A percentile compares a stretch with the other conserved stretches of the same genome.
Conservation (phyloP, 2,113 vertebrate genomes). For the Spilogale gracilis region DNA sequence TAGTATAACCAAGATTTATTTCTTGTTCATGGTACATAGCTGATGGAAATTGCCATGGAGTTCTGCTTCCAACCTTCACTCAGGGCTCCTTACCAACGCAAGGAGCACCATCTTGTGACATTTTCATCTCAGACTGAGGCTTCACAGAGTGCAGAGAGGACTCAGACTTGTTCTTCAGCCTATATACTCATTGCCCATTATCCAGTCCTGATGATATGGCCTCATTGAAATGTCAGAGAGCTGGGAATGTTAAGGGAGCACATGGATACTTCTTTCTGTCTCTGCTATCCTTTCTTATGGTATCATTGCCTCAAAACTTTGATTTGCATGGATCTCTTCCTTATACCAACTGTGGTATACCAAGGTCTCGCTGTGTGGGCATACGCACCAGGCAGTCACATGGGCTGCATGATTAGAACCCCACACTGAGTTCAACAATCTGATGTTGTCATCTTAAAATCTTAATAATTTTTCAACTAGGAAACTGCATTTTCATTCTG, state of each 20-base stretch:
- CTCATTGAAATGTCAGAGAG: neutral
- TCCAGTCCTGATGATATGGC: neutral
- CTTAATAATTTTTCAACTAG: neutral
- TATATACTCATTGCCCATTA: neutral
- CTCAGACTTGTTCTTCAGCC: neutral
- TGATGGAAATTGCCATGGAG: neutral
- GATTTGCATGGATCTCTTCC: neutral
- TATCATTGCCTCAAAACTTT: neutral
- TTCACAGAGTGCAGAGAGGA: neutral
- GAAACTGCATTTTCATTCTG: neutral
- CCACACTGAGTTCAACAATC: neutral
- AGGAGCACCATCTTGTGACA: neutral
- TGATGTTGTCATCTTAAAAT: neutral
- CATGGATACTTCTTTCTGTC: rapidly evolving
- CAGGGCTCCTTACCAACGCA: neutral
- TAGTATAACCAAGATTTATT: neutral
- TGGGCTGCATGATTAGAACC: neutral
- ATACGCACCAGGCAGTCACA: rapidly evolving
- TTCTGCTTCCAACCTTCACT: neutral
- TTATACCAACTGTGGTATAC: neutral
- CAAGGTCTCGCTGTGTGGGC: neutral
- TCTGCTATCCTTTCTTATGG: neutral
- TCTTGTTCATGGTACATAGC: neutral
- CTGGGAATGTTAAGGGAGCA: neutral
- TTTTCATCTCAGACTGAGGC: neutral